A percentile compares a stretch with the other conserved stretches of the same genome.
Conservation (phyloP, 2,113 vertebrate genomes). For the Bungarus multicinctus region DNA sequence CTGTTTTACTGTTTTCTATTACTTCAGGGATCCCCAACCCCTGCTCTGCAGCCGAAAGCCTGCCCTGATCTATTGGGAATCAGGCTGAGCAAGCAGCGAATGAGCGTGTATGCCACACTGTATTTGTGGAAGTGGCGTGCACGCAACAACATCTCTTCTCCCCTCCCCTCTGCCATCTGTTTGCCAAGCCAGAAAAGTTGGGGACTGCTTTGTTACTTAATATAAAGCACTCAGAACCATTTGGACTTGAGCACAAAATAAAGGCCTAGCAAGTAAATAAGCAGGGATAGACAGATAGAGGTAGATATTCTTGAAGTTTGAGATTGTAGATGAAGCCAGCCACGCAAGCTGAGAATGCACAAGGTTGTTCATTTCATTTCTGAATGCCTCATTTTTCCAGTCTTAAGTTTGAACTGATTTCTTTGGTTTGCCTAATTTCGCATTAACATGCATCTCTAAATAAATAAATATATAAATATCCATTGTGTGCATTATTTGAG, state of each 20-base stretch:
- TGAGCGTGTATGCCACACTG: neutral
- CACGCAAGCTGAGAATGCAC: no score
- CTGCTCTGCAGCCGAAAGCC: neutral
- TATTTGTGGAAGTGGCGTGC: neutral
- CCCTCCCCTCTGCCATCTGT: rapidly evolving
- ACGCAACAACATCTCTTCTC: neutral
- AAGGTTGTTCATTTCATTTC: neutral
- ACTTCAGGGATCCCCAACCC: neutral
- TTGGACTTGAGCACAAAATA: neutral
- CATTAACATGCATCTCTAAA: neutral
- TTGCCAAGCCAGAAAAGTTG: neutral
- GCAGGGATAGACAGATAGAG: neutral
- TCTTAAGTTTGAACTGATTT: neutral
- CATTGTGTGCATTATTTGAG: neutral
- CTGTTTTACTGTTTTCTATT: neutral
- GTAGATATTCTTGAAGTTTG: neutral
- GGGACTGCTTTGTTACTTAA: neutral
- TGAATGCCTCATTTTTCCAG: neutral
- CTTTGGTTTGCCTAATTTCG: neutral
- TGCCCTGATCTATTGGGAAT: neutral
- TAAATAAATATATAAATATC: neutral
- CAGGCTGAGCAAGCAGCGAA: neutral
- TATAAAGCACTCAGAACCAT: neutral
- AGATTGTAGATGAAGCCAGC: neutral
- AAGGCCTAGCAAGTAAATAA: neutral